Percentiles rank a stretch among this genome's conserved stretches.
phyloP scores from a whole-genome alignment of 2,888 invertebrate genomes.

The Omphaloscelis lunosa region DNA sequence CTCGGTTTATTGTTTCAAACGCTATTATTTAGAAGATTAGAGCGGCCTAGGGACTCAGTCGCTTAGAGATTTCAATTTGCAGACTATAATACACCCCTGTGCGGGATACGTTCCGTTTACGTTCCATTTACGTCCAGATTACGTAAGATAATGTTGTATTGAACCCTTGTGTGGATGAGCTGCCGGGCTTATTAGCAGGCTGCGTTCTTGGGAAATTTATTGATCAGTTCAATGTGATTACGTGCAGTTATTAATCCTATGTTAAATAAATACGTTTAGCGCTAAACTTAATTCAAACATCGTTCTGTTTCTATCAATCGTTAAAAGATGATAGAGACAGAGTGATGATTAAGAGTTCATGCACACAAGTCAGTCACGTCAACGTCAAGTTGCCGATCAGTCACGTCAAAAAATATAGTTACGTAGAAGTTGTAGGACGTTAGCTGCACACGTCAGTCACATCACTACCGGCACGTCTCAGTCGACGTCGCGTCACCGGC shows the following conservation, averaged over 20 bases:
- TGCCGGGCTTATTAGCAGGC: constrained; percentile 10
- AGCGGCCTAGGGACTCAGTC: constrained; percentile 70
- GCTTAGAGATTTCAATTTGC: constrained; percentile 82
- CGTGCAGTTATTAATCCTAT: background rate
- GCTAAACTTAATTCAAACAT: background rate
- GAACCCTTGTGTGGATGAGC: constrained; percentile 34
- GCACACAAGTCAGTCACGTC: no score
- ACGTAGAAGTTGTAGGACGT: no score
- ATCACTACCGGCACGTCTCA: no score
- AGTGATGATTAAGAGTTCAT: no score
- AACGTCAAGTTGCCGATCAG: no score
- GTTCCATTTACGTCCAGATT: constrained; percentile 48
- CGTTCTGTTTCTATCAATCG: background rate
- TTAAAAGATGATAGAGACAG: background rate
- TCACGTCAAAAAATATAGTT: no score
- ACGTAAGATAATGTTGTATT: constrained; percentile 58
- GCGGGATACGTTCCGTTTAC: constrained; percentile 65
- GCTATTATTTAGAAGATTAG: constrained; percentile 84
- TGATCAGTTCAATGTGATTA: constrained; percentile 1
- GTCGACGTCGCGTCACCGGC: no score
- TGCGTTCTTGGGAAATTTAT: constrained; percentile 36
- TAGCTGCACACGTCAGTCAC: no score
- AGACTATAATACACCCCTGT: constrained; percentile 74
- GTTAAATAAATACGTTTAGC: background rate
- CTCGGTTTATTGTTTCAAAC: constrained; percentile 84